Evolutionary conservation across 2,797 vertebrate genomes (phyloP), one percentile per base, ranked within the genome.

Genomic region (Tympanoctomys barrerae): DNA sequence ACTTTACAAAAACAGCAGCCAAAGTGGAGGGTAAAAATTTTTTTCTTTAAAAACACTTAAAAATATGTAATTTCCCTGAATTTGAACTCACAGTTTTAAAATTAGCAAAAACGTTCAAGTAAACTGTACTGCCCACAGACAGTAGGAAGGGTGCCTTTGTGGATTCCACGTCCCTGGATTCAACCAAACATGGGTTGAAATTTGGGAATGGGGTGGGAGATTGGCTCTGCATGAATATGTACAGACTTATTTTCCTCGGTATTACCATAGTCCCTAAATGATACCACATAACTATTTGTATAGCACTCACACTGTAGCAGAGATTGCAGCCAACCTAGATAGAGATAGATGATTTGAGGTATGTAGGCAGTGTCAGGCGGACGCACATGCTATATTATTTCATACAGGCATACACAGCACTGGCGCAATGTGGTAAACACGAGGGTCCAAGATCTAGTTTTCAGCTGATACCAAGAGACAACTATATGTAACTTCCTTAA

Each of bases 31-130:
- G 9, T 42, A 46, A 13, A 75, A 75, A 89, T 21, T 61, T 0
- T 13, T n/a, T 36, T 62, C 39, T 71, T 9, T 10, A 59, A 92
- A 93, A 84, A 52, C 78, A 84, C 84, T 85, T 81, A 6, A 5
- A 84, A 68, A 57, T 73, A 75, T 75, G 33, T 80, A 73, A 57
- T 81, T 89, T 4, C 22, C 39, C 10, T 75, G 42, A 24, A 68
- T 62, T 94, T 90, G 78, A 81, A 84, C 71, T 86, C 1, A 93
- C 24, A 36, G 82, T 75, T 75, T 88, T 71, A 79, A 94, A 91
- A 73, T 90, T 26, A 88, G 7, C 12, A 83, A 66, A 16, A 78
- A 57, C 57, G 46, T 7, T 57, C 12, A 46, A 62, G n/a, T 33
- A 81, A 64, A 71, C 71, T 93, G 4, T 89, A 91, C 18, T 86